A percentile compares a stretch with the other conserved stretches of the same genome.
phyloP scores from a whole-genome alignment of 2,113 vertebrate genomes.

The Pelusios castaneus region DNA sequence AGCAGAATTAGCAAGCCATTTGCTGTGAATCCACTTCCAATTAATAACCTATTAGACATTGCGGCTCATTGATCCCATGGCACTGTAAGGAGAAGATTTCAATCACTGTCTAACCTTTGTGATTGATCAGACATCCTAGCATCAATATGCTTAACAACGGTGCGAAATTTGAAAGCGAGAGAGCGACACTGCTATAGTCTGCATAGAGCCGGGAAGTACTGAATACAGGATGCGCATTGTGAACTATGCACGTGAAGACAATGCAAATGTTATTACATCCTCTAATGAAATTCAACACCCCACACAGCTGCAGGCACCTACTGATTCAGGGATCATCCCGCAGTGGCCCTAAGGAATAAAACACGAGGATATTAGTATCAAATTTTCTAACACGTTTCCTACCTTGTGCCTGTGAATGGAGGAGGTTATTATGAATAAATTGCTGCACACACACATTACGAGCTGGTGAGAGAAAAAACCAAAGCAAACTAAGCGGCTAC shows the following conservation, averaged over 20 bases:
- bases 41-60: constrained; percentile 23
- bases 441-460: constrained; percentile 22
- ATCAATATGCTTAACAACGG: not conserved
- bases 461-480: not conserved
- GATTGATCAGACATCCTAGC: not conserved
- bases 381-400: constrained; percentile 15
- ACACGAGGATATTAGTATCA: not conserved
- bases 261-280: not conserved
- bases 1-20: not conserved
- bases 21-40: not conserved
- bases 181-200: not conserved
- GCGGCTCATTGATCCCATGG: constrained; percentile 12
- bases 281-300: not conserved
- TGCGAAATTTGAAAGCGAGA: not conserved
- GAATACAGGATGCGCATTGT: rapidly evolving
- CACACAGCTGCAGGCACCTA: not conserved
- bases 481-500: constrained; percentile 9
- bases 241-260: not conserved
- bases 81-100: not conserved
- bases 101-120: not conserved
- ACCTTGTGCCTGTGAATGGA: not conserved
- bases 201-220: not conserved
- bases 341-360: not conserved
- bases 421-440: constrained; percentile 1
- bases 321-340: not conserved